Evolutionary conservation across 2,888 invertebrate genomes (phyloP).

Genomic region (Fragum whitleyi): DNA sequence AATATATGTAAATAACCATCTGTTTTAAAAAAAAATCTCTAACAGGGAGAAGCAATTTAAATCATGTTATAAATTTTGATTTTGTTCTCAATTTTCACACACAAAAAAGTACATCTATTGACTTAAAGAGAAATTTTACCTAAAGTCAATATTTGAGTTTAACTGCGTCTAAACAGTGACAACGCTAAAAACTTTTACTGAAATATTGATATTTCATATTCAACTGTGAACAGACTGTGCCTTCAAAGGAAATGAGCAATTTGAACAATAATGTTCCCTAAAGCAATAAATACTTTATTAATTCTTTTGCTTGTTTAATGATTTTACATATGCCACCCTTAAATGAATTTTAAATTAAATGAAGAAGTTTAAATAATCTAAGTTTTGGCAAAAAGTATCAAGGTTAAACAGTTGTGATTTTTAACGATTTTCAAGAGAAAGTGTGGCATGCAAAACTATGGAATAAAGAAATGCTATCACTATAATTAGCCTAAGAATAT

Average conservation of each 20-base stretch:
- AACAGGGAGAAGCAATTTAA: too few species aligned
- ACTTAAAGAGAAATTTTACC: slow-evolving; percentile 23
- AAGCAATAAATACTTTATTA: slow-evolving; percentile 8
- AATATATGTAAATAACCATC: too few species aligned
- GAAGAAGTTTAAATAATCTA: too few species aligned
- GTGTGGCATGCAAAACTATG: too few species aligned
- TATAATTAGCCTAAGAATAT: too few species aligned
- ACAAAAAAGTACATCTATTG: slow-evolving; percentile 22
- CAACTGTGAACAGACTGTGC: not conserved
- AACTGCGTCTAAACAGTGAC: slow-evolving; percentile 9
- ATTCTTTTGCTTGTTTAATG: not conserved
- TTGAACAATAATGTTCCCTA: slow-evolving; percentile 2
- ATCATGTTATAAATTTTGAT: not conserved
- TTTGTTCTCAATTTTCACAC: slow-evolving; percentile 24
- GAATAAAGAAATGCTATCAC: too few species aligned
- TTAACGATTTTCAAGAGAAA: too few species aligned
- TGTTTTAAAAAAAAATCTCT: too few species aligned
- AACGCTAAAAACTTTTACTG: slow-evolving; percentile 18
- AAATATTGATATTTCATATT: slow-evolving; percentile 22
- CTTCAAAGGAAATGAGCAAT: slow-evolving; percentile 10
- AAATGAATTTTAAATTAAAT: not conserved
- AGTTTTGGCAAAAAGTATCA: too few species aligned
- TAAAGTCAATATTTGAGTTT: slow-evolving; percentile 25
- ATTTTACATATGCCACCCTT: not conserved
- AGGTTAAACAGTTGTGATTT: too few species aligned